Evolutionary conservation across 2,797 vertebrate genomes (phyloP), one percentile per base, ranked within the genome.

Genomic region (Chromis chromis): DNA sequence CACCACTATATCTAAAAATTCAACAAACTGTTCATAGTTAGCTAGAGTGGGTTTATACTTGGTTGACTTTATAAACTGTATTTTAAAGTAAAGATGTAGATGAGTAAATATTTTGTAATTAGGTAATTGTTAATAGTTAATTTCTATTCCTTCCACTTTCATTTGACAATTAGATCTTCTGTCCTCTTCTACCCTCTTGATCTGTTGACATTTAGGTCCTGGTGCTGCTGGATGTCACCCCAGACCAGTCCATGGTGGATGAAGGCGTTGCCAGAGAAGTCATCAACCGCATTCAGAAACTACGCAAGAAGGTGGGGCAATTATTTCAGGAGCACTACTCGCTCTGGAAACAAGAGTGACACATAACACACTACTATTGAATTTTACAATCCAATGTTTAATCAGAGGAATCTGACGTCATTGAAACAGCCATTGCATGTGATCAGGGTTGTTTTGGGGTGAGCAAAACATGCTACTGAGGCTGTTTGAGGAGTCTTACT

Each of bases 211-310:
- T 52, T 6, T n/a, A 99, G 98, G 96, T 96, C 53, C 91, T 99
- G 79, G 95, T 99, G 81, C 94, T 99, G 60, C 81, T 99, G 42
- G 97, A 99, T 44, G 92, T 99, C 74, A 94, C 95, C 39, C 98
- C 98, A 0, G 97, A 99, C 91, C 97, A 99, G 91, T 96, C 97
- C 53, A 98, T 99, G 98, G 87, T 98, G 67, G 97, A 98, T 74
- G 97, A 99, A 89, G 98, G 98, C 1, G 96, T 99, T 77, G 97
- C 98, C 62, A 93, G 98, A 40, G 98, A 99, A 65, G 98, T 99
- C 86, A 98, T 99, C 88, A 99, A 99, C 91, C 98, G 97, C 85
- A 97, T 99, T 87, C 98, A 99, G 94, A 99, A 99, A 86, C 96
- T 99, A 74, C 96, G 97, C 65, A 99, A 99, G 90, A 99, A 99